These are phyloP conservation scores for Stigmatopora argus DNA, from an alignment of 2,113 vertebrate genomes.

Conservation along the genomic window DNA sequence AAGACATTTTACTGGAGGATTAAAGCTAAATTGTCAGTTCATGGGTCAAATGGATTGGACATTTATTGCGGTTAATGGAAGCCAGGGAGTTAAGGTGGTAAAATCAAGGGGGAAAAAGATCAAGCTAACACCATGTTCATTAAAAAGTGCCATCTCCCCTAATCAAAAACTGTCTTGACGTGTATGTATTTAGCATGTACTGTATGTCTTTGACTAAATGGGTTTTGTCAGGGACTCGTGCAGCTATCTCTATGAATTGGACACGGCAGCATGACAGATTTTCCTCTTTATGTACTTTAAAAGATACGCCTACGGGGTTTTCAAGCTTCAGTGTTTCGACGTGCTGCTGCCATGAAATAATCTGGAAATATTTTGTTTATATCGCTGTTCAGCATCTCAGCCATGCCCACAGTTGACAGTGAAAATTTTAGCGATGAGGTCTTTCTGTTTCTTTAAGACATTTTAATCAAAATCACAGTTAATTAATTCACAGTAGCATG, in stretches of 20 bases:
- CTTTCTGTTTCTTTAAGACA: neutral
- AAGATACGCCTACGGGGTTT: constrained; percentile 45
- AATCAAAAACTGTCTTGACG: neutral
- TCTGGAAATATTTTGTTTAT: constrained; percentile 22
- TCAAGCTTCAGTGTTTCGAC: constrained; percentile 29
- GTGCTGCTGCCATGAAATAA: constrained; percentile 43
- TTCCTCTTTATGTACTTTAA: constrained; percentile 46
- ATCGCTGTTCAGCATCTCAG: constrained; percentile 6
- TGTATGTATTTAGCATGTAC: constrained; percentile 13
- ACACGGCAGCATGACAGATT: constrained; percentile 48
- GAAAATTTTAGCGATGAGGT: neutral
- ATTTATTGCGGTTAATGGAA: no score
- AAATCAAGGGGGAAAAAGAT: no score
- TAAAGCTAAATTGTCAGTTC: no score
- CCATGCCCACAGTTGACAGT: constrained; percentile 4
- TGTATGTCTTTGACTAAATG: constrained; percentile 27
- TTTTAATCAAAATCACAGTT: constrained; percentile 28
- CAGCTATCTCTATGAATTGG: constrained; percentile 47
- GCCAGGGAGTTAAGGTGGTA: no score
- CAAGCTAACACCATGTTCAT: no score
- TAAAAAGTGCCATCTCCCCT: no score
- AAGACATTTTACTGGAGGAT: no score
- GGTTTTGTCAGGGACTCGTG: constrained; percentile 48
- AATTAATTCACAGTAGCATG: constrained; percentile 28
- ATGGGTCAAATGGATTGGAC: no score